Base-by-base conservation (phyloP, 2,797 vertebrate genomes). In the Lepilemur septentrionalis region DNA sequence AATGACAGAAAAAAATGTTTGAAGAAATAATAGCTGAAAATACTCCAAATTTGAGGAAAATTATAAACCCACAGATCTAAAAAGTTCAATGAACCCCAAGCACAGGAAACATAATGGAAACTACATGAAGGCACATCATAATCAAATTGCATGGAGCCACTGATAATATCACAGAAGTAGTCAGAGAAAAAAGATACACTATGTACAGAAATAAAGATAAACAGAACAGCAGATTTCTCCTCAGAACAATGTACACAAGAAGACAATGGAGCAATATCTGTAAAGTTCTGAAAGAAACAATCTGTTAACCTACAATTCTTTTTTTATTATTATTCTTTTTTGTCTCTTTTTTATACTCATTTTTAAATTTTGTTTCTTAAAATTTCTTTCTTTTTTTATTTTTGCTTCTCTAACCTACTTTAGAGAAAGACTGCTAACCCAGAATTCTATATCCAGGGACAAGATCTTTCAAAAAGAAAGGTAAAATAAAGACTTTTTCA, bases 41-140 rank as follows among this genome's bases (percentile, higher is more conserved):
- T 52, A 81, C 41, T 65, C 32, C 23, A 82, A 82, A 94, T 69
- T 32, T 73, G 35, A 92, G 6, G 72, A 89, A 97, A 91, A 87
- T 10, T 63, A 46, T 67, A 79, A 69, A 92, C 12, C 32, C 35
- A 52, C 7, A 88, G 65, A 90, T 50, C 50, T 8, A 35, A n/a
- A 79, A 75, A 69, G 25, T 30, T 87, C 48, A 83, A 30, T 6
- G 22, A 61, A 17, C 0, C 48, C 22, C 10, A 91, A 55, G 22
- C 48, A 90, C 38, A 91, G 67, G 43, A 72, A 92, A 93, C 28
- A 63, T 72, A 78, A 84, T 46, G n/a, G 61, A 94, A 89, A 70
- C 25, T 15, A 69, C 14, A 79, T 18, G 5, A 55, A 80, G 12
- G 30, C 61, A 67, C 1, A 79, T 14, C 55, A 89, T 6, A 46